Conservation (phyloP, 2,113 vertebrate species). For the Notarius quadriscutis region DNA sequence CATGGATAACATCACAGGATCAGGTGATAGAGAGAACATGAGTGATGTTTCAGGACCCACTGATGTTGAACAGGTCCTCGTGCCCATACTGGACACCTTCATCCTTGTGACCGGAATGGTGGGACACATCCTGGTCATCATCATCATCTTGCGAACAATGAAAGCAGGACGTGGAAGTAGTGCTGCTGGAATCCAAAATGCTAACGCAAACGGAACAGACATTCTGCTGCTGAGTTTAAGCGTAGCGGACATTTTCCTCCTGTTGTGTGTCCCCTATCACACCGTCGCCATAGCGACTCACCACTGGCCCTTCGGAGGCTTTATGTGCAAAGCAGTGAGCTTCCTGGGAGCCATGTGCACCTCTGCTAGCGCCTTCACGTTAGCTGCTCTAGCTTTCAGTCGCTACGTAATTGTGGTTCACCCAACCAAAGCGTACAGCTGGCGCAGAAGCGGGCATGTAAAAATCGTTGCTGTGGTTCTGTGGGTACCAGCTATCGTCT, state of each 20-base stretch:
- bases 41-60: background rate
- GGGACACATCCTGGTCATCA: conserved; percentile 70
- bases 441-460: conserved; percentile 56
- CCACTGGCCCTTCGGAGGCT: conserved; percentile 68
- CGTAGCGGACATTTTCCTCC: conserved; percentile 68
- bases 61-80: conserved; percentile 63
- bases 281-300: conserved; percentile 62
- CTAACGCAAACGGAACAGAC: conserved; percentile 61
- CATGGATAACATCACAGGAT: background rate
- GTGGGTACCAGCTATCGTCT: conserved; percentile 67
- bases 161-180: conserved; percentile 31
- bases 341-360: conserved; percentile 71
- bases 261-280: conserved; percentile 72
- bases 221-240: conserved; percentile 71
- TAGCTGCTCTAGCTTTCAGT: conserved; percentile 65
- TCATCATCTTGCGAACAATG: conserved; percentile 64
- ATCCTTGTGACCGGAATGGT: conserved; percentile 67
- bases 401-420: conserved; percentile 73
- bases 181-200: conserved; percentile 35
- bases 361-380: conserved; percentile 69
- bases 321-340: conserved; percentile 68
- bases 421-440: conserved; percentile 61
- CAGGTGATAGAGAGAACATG: background rate
- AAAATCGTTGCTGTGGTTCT: conserved; percentile 49
- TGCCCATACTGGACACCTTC: conserved; percentile 68